Conservation (phyloP, 2,113 vertebrate species). For the Prunella himalayana region DNA sequence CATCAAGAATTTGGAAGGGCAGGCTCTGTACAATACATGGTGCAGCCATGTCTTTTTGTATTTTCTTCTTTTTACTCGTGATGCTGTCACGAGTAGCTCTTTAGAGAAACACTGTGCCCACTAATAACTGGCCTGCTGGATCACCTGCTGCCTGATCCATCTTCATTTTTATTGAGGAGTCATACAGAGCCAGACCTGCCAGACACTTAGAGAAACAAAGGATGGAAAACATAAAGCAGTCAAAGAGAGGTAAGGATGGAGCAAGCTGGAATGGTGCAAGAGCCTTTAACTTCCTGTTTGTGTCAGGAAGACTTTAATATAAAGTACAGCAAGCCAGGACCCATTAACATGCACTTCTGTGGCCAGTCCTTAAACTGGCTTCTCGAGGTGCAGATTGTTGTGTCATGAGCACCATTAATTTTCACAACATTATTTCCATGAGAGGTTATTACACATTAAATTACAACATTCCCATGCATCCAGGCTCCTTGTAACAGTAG, state of each 20-base stretch:
- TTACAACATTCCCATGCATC: neutral
- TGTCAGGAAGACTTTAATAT: neutral
- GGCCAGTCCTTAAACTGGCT: neutral
- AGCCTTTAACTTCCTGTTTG: neutral
- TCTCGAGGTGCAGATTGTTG: neutral
- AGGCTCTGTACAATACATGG: neutral
- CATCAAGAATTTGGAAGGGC: neutral
- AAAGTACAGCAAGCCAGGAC: neutral
- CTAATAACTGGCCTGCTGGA: neutral
- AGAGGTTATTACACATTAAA: neutral
- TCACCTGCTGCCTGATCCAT: neutral
- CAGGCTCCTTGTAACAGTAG: constrained; percentile 31
- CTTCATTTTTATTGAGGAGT: neutral
- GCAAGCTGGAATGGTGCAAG: neutral
- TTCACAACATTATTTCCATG: neutral
- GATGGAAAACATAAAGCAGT: neutral
- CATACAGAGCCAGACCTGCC: neutral
- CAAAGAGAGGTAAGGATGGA: neutral
- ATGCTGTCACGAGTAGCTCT: rapidly evolving
- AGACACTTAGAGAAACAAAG: neutral
- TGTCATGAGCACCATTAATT: neutral
- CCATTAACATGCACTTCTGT: neutral
- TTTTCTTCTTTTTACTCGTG: neutral
- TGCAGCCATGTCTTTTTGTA: neutral
- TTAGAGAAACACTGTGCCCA: neutral